Conservation (phyloP, 64 coral and sea anemone genomes). For the Montipora cactus region DNA sequence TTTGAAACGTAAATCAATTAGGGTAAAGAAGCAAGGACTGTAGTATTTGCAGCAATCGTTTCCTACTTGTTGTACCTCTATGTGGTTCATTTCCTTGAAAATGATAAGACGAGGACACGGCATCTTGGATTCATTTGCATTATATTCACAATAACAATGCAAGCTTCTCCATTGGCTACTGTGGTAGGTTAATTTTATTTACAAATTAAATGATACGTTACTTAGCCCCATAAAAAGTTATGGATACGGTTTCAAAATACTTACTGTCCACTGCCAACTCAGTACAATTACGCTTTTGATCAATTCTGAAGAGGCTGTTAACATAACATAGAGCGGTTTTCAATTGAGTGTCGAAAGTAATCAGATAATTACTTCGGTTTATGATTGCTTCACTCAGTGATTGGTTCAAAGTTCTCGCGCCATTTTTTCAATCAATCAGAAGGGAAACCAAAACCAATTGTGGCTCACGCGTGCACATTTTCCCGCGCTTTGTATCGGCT, state of each 20-base stretch:
- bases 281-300: not conserved
- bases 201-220: not conserved
- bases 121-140: constrained; percentile 76
- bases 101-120: constrained; percentile 15
- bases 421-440: too few relatives aligned
- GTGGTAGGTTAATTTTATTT: constrained; percentile 67
- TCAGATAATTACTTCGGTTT: too few relatives aligned
- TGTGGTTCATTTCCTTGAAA: constrained; percentile 32
- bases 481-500: too few relatives aligned
- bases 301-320: not conserved
- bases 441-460: too few relatives aligned
- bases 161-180: constrained; percentile 78
- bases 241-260: too few relatives aligned
- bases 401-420: too few relatives aligned
- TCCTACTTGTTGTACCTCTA: constrained; percentile 62
- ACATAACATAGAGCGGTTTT: not conserved
- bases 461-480: too few relatives aligned
- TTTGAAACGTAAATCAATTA: not conserved
- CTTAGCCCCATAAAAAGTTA: not conserved
- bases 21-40: constrained; percentile 25
- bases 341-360: too few relatives aligned
- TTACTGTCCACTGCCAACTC: not conserved
- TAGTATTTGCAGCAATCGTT: constrained; percentile 28
- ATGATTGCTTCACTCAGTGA: too few relatives aligned
- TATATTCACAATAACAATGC: constrained; percentile 78